Percentiles rank a stretch among this genome's conserved stretches.
Evolutionary conservation across 1,140 invertebrate species (phyloP).

Genomic region (Drosophila nigromelanica): DNA sequence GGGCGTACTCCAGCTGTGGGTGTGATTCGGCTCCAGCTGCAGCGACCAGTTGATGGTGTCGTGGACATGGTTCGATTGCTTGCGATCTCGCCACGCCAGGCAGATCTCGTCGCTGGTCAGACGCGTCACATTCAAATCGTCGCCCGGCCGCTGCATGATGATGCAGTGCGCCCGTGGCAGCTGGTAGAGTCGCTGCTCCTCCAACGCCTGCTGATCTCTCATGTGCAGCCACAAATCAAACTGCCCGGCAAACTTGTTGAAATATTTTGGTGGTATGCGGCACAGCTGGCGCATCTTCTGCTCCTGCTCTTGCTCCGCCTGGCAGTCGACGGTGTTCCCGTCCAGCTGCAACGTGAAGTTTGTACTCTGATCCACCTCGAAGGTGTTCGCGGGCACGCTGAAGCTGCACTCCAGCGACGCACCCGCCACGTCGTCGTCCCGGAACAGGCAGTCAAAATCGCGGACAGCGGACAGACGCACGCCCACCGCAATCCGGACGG

Average conservation of each 20-base stretch:
- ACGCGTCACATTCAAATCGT: not conserved
- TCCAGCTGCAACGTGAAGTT: not conserved
- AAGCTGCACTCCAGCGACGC: constrained; percentile 5
- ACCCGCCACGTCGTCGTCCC: not conserved
- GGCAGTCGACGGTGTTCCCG: not conserved
- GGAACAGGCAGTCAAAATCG: not conserved
- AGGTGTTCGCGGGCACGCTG: not conserved
- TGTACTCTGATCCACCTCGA: not conserved
- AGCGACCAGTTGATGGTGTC: not conserved
- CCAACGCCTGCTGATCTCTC: not conserved
- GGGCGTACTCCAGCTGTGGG: too few relatives aligned
- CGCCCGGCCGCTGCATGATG: not conserved
- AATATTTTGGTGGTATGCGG: not conserved
- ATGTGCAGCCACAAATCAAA: constrained; percentile 1
- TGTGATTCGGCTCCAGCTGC: not conserved
- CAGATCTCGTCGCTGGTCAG: not conserved
- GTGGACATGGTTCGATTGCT: not conserved
- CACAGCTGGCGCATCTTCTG: not conserved
- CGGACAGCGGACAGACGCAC: not conserved
- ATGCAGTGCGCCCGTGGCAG: not conserved
- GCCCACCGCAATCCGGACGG: not conserved
- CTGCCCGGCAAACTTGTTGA: fast-evolving
- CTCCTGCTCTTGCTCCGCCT: not conserved
- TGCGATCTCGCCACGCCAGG: not conserved
- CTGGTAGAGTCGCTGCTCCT: not conserved